Percentiles rank a stretch among this genome's conserved stretches.
These are phyloP conservation scores for Scaptomyza pallida DNA, from an alignment of 1,140 invertebrate species.

Conservation along the genomic window DNA sequence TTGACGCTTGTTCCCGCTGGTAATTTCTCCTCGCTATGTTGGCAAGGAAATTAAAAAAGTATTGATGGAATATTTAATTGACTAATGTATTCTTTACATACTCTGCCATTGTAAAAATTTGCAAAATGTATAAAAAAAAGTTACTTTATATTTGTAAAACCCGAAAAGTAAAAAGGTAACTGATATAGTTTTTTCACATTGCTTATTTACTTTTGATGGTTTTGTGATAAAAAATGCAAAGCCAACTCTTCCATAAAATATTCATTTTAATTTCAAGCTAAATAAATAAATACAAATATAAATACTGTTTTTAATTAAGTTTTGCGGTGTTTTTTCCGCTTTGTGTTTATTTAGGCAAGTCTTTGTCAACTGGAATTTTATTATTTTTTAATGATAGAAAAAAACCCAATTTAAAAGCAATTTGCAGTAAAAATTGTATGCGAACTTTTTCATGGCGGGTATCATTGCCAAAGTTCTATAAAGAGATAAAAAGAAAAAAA, in stretches of 20 bases:
- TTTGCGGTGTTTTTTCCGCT: not conserved
- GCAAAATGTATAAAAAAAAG: not conserved
- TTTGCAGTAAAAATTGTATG: too few species aligned
- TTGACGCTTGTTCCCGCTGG: not conserved
- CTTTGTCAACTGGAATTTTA: not conserved
- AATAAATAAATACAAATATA: not conserved
- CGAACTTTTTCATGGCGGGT: too few species aligned
- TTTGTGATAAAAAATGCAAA: not conserved
- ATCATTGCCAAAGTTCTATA: too few species aligned
- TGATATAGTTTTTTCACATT: too few species aligned
- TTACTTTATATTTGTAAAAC: not conserved
- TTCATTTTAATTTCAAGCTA: not conserved
- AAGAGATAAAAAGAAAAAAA: too few species aligned
- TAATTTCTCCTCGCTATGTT: conserved; percentile 10
- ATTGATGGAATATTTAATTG: not conserved
- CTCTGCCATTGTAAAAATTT: conserved; percentile 29
- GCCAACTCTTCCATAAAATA: not conserved
- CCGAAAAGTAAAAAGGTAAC: too few species aligned
- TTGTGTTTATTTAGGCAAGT: not conserved
- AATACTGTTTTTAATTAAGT: not conserved
- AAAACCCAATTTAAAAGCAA: too few species aligned
- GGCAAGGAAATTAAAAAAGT: not conserved
- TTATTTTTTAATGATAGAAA: not conserved
- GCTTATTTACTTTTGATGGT: not conserved
- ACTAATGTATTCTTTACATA: conserved; percentile 20